Conservation (phyloP, 2,888 invertebrate genomes). For the Nezara viridula region DNA sequence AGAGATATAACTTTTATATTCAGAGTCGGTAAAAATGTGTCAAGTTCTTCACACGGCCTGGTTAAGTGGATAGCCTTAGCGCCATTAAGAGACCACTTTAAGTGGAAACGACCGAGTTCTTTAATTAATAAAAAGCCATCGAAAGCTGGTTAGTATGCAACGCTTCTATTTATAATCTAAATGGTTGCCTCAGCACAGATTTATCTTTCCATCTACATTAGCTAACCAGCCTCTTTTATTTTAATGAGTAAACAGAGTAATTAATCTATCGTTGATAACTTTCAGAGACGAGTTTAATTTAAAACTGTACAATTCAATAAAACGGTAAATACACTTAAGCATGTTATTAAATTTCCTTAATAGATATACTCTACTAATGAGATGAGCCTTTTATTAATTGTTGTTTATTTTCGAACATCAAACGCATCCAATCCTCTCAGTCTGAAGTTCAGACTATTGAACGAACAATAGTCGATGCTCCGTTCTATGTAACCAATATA, state of each 20-base stretch:
- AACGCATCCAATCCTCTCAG: no score
- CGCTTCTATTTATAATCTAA: slow-evolving; percentile 9
- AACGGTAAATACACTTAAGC: no score
- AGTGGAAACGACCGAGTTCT: background rate
- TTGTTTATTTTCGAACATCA: no score
- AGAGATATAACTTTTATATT: no score
- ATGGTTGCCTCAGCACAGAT: background rate
- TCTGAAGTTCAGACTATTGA: no score
- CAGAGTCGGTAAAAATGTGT: background rate
- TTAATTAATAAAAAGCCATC: slow-evolving; percentile 20
- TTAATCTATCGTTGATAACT: background rate
- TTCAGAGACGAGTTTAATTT: background rate
- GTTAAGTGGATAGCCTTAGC: background rate
- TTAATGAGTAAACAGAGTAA: background rate
- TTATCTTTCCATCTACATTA: slow-evolving; percentile 12
- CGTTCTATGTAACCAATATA: no score
- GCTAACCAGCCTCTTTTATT: background rate
- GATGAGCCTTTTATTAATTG: no score
- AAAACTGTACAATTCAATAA: no score
- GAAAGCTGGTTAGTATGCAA: slow-evolving; percentile 21
- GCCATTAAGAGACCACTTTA: background rate
- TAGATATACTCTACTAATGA: no score
- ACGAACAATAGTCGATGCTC: no score
- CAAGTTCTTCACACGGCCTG: background rate
- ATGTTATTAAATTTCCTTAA: no score